Base-by-base conservation (phyloP, 2,888 invertebrate genomes). In the Acanthococcus lagerstroemiae region DNA sequence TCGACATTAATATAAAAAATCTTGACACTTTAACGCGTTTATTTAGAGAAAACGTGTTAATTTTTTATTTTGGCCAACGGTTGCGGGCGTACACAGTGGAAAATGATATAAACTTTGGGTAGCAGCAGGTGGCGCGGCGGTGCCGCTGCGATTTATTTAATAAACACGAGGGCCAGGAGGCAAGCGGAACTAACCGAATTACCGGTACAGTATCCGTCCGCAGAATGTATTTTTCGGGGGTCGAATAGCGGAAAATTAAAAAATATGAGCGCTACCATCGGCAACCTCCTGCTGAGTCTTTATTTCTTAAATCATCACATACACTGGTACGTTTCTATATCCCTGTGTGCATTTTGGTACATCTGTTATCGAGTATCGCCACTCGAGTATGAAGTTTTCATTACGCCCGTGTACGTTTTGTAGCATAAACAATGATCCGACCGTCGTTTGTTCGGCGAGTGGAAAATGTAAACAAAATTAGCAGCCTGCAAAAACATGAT, bases 111-210 rank as follows among this genome's bases (percentile, higher is more conserved):
- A 21, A 50, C 17, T 19, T 19, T 21, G 50, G n/a, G n/a, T 48
- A 50, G 61, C 61, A 61, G 61, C 61, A 61, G 61, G 61, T 61
- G 61, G 61, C 61, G 26, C 15, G 52, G 52, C 52, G 52, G 19
- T 21, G 60, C 27, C 48, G 61, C 61, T 37, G 50, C 61, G 61
- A 61, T 61, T 61, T 61, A 61, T 61, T 61, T 61, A 61, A 61
- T 61, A 61, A 61, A 52, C 52, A 24, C 22, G 26, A 22, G 52
- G 61, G 61, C 61, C 61, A 50, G 60, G 61, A 27, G 50, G 61
- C 46, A 50, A 61, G 61, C 61, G 61, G 61, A 61, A 61, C 61
- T 61, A 61, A 61, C 52, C 22, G 61, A 61, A 61, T 61, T 61
- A 61, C 50, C 61, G 61, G 61, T 61, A 50, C 61, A 60, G 27